phyloP scores from a whole-genome alignment of 2,797 vertebrate genomes.

The Argya squamiceps region DNA sequence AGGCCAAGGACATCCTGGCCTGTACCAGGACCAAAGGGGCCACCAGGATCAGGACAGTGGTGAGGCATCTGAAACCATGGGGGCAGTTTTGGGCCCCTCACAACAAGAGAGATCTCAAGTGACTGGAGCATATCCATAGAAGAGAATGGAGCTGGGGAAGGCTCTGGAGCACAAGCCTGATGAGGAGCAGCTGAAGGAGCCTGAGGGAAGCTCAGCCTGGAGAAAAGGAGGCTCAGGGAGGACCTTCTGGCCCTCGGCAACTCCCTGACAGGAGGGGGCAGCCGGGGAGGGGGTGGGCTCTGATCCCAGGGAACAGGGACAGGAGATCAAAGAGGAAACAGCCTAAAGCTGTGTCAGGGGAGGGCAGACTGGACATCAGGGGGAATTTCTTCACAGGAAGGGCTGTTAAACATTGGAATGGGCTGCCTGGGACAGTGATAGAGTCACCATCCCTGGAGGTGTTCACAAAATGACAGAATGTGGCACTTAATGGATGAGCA shows the following conservation, averaged over 20 bases:
- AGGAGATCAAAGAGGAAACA: neutral
- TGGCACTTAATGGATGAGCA: neutral
- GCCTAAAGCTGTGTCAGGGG: neutral
- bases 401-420: neutral
- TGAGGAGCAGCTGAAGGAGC: neutral
- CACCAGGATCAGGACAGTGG: neutral
- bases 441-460: neutral
- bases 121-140: neutral
- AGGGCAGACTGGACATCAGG: neutral
- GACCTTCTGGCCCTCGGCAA: neutral
- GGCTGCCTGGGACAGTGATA: neutral
- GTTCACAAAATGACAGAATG: neutral
- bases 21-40: neutral
- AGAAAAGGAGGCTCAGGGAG: neutral
- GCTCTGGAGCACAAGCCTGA: neutral
- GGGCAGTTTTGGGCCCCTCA: neutral
- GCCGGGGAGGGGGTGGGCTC: fast-evolving
- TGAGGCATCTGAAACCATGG: neutral
- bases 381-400: neutral
- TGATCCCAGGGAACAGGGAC: neutral
- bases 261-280: neutral
- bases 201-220: neutral
- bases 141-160: neutral
- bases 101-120: neutral
- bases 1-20: neutral